Conservation (phyloP, 2,113 vertebrate species). For the Cyrtonyx montezumae region DNA sequence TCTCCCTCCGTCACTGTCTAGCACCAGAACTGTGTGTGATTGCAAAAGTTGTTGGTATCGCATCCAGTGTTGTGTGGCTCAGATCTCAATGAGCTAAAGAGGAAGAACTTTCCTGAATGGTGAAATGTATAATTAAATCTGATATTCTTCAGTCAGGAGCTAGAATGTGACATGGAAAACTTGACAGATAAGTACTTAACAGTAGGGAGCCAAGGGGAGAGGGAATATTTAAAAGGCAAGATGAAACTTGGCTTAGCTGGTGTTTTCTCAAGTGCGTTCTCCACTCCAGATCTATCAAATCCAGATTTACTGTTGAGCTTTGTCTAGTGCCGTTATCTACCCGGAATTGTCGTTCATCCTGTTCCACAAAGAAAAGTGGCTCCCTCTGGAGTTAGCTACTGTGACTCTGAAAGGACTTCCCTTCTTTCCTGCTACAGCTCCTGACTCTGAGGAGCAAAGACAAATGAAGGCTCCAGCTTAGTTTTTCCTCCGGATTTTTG, state of each 20-base stretch:
- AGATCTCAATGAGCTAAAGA: not conserved
- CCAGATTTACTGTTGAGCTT: not conserved
- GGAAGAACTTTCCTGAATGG: not conserved
- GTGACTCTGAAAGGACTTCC: not conserved
- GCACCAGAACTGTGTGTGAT: not conserved
- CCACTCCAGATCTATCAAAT: not conserved
- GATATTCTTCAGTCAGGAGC: not conserved
- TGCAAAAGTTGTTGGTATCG: rapidly evolving
- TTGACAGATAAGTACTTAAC: not conserved
- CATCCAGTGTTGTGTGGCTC: not conserved
- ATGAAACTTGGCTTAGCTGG: not conserved
- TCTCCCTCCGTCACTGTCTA: not conserved
- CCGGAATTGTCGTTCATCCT: not conserved
- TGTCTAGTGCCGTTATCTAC: not conserved
- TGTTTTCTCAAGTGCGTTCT: not conserved
- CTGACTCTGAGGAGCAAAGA: not conserved
- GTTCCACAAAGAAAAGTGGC: not conserved
- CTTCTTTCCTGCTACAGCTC: not conserved
- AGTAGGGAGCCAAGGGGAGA: not conserved
- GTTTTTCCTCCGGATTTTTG: not conserved
- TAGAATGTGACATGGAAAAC: conserved; percentile 14
- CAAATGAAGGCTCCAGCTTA: not conserved
- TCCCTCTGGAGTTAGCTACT: not conserved
- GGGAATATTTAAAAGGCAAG: not conserved
- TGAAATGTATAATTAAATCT: not conserved